These are phyloP conservation scores for Delphinapterus leucas DNA, from an alignment of 2,113 vertebrate species.

Conservation along the genomic window DNA sequence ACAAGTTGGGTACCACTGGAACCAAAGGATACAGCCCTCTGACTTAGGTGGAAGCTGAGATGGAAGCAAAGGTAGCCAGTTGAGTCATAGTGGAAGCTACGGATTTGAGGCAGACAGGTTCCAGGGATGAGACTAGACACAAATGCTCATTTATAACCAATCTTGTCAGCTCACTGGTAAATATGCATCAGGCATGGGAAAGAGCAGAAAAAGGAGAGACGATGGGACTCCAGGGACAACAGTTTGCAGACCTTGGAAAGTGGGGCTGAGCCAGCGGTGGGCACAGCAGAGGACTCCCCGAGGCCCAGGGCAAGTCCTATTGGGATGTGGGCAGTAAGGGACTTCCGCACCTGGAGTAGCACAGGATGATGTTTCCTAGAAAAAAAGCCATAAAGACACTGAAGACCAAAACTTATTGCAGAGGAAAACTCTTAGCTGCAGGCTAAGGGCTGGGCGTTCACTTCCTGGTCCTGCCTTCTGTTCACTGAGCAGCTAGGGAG, in stretches of 20 bases:
- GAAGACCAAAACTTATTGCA: background rate
- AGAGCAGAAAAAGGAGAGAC: background rate
- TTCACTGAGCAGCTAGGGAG: background rate
- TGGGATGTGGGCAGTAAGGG: background rate
- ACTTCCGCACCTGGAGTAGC: background rate
- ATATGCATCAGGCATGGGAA: background rate
- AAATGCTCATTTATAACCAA: background rate
- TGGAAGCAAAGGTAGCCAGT: background rate
- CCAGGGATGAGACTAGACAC: background rate
- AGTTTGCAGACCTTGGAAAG: background rate
- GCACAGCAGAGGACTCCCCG: background rate
- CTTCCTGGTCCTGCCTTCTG: background rate
- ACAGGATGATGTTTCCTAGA: background rate
- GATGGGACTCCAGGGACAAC: background rate
- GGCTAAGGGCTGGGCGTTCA: too few relatives aligned
- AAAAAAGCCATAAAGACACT: background rate
- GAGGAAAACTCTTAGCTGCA: background rate
- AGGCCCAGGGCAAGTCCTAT: too few relatives aligned
- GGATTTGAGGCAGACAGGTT: background rate
- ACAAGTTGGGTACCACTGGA: background rate
- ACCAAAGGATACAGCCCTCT: background rate
- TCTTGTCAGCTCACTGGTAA: background rate
- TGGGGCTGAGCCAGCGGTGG: background rate
- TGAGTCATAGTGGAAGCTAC: background rate
- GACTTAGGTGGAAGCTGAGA: background rate